Percentiles rank a stretch among this genome's conserved stretches.
Conservation (phyloP, 2,888 invertebrate genomes). For the Synergus umbraculus region DNA sequence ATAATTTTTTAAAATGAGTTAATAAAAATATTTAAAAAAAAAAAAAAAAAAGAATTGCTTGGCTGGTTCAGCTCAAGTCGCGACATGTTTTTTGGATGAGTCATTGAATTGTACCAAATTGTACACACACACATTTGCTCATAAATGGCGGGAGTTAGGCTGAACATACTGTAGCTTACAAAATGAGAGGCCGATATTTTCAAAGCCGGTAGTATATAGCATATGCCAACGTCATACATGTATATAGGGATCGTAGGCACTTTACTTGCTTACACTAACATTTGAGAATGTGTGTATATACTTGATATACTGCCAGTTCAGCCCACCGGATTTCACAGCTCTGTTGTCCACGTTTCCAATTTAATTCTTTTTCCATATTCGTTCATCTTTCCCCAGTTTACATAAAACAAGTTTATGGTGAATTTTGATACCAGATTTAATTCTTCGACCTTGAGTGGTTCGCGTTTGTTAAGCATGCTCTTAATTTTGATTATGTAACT, state of each 20-base stretch:
- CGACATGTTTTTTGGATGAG: not conserved
- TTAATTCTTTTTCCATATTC: conserved; percentile 49
- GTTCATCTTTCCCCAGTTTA: conserved; percentile 44
- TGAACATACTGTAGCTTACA: conserved; percentile 48
- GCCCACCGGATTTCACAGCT: conserved; percentile 36
- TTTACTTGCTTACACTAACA: not conserved
- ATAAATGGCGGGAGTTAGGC: conserved; percentile 20
- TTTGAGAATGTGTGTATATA: conserved; percentile 16
- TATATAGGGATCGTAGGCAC: not conserved
- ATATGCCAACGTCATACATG: conserved; percentile 39
- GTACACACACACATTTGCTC: not conserved
- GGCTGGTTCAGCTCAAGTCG: not conserved
- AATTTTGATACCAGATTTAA: conserved; percentile 15
- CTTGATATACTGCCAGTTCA: conserved; percentile 15
- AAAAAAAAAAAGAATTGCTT: too few relatives aligned
- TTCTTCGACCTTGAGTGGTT: conserved; percentile 1
- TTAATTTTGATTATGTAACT: conserved; percentile 69
- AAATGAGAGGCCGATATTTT: conserved; percentile 54
- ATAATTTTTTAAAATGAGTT: not conserved
- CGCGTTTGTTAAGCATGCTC: conserved; percentile 39
- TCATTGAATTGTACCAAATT: not conserved
- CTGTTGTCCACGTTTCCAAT: conserved; percentile 64
- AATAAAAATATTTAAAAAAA: too few relatives aligned
- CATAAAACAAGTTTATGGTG: conserved; percentile 33
- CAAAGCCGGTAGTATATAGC: conserved; percentile 58